Percentiles rank a stretch among this genome's conserved stretches.
Conservation (phyloP, 2,888 invertebrate species). For the Sinodicranocentrus sp. region DNA sequence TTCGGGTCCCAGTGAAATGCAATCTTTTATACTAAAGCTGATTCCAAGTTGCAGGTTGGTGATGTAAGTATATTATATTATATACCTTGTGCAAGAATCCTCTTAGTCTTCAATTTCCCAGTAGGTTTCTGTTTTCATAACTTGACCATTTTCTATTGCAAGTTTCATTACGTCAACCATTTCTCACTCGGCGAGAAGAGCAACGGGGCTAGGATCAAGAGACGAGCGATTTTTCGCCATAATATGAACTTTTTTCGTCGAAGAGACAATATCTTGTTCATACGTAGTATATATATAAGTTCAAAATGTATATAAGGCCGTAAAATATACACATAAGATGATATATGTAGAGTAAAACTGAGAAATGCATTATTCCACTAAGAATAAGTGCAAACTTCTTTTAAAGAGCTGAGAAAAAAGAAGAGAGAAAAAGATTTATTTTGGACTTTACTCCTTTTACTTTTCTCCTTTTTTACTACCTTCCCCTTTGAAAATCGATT, state of each 20-base stretch:
- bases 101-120: constrained; percentile 16
- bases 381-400: constrained; percentile 45
- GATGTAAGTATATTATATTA: background rate
- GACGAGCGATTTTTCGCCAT: constrained; percentile 40
- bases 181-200: constrained; percentile 42
- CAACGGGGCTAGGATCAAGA: constrained; percentile 47
- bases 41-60: background rate
- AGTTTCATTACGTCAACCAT: constrained; percentile 61
- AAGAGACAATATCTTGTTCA: background rate
- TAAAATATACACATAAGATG: background rate
- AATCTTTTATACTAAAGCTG: constrained; percentile 1
- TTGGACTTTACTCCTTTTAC: constrained; percentile 43
- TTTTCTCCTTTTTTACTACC: constrained; percentile 24
- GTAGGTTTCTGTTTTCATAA: constrained; percentile 48
- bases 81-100: background rate
- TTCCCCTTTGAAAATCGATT: constrained; percentile 43
- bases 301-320: background rate
- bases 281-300: background rate
- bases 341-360: background rate
- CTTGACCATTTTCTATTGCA: constrained; percentile 51
- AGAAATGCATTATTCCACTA: background rate
- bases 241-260: constrained; percentile 31
- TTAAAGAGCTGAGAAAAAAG: constrained; percentile 15
- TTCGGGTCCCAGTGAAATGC: constrained; percentile 5
- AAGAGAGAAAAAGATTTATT: constrained; percentile 48